A percentile compares a stretch with the other conserved stretches of the same genome.
Evolutionary conservation across 2,888 invertebrate genomes (phyloP).

Genomic region (Acleris literana): DNA sequence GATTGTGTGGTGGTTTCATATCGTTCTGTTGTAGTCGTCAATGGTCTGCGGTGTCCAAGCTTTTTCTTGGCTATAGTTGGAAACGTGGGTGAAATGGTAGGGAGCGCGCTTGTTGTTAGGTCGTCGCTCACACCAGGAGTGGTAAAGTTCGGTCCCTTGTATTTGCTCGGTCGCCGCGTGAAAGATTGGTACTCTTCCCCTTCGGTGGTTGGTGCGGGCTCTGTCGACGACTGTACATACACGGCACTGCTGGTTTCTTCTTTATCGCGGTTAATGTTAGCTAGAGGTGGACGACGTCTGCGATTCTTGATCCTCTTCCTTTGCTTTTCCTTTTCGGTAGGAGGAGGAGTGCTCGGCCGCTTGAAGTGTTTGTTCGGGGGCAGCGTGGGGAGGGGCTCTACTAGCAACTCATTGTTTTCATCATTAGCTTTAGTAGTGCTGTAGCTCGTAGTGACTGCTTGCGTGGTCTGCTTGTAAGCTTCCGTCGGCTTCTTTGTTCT

Average conservation of each 20-base stretch:
- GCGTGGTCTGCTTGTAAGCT: slow-evolving; percentile 44
- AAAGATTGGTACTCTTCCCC: slow-evolving; percentile 67
- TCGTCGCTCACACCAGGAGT: slow-evolving; percentile 75
- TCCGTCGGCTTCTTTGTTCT: slow-evolving; percentile 72
- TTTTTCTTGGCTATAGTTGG: slow-evolving; percentile 75
- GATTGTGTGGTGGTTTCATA: slow-evolving; percentile 67
- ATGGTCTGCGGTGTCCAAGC: slow-evolving; percentile 62
- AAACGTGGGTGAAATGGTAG: slow-evolving; percentile 73
- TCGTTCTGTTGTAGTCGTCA: slow-evolving; percentile 62
- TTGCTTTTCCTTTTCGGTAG: slow-evolving; percentile 66
- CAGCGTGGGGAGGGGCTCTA: slow-evolving; percentile 72
- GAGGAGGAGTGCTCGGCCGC: slow-evolving; percentile 58
- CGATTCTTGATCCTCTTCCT: slow-evolving; percentile 76
- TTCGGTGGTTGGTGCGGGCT: slow-evolving; percentile 54
- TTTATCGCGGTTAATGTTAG: slow-evolving; percentile 57
- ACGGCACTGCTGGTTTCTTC: slow-evolving; percentile 58
- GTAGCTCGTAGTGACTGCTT: slow-evolving; percentile 38
- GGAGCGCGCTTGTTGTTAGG: slow-evolving; percentile 74
- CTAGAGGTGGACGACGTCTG: slow-evolving; percentile 71
- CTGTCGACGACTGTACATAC: slow-evolving; percentile 53
- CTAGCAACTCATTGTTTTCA: slow-evolving; percentile 57
- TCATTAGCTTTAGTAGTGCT: slow-evolving; percentile 54
- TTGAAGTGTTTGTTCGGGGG: slow-evolving; percentile 77
- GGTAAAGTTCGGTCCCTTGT: slow-evolving; percentile 63
- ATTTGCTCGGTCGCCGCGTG: slow-evolving; percentile 65